Conservation (phyloP, 2,888 invertebrate genomes). For the Andrena marginata region DNA sequence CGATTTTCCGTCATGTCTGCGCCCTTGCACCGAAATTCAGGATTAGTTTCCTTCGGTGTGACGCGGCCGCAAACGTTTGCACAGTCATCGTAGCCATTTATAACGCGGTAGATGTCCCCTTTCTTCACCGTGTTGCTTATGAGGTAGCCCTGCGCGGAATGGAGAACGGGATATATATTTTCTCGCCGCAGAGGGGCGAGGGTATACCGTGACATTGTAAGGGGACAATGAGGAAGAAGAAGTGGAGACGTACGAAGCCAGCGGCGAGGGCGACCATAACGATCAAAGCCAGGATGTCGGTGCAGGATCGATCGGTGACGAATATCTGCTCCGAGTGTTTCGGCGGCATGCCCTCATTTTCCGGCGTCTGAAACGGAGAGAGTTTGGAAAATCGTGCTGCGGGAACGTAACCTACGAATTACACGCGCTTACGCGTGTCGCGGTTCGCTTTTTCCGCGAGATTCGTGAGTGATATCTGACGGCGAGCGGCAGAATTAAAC, state of each 20-base stretch:
- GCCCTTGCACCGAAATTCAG: conserved; percentile 84
- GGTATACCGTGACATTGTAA: background rate
- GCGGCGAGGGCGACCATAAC: conserved; percentile 72
- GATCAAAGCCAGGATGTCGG: conserved; percentile 76
- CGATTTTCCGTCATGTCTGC: conserved; percentile 81
- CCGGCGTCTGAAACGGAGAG: conserved; percentile 70
- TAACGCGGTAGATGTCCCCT: conserved; percentile 87
- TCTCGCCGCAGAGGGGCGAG: background rate
- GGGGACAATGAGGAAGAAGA: background rate
- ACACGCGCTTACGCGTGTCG: background rate
- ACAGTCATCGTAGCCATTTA: conserved; percentile 89
- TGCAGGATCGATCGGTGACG: conserved; percentile 78
- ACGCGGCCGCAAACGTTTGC: conserved; percentile 88
- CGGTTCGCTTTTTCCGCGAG: conserved; percentile 1
- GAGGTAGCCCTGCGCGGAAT: conserved; percentile 83
- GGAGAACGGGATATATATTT: conserved; percentile 6
- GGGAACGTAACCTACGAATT: background rate
- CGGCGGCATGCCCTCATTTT: conserved; percentile 64
- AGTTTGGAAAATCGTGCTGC: background rate
- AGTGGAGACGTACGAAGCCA: conserved; percentile 76
- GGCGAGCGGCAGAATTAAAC: conserved; percentile 21
- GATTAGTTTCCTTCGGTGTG: conserved; percentile 80
- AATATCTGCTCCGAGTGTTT: conserved; percentile 73
- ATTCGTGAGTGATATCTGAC: conserved; percentile 24
- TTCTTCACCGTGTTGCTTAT: conserved; percentile 79